These are phyloP conservation scores for Clavelina lepadiformis DNA, from an alignment of 23 tunicate genomes.

Conservation along the genomic window DNA sequence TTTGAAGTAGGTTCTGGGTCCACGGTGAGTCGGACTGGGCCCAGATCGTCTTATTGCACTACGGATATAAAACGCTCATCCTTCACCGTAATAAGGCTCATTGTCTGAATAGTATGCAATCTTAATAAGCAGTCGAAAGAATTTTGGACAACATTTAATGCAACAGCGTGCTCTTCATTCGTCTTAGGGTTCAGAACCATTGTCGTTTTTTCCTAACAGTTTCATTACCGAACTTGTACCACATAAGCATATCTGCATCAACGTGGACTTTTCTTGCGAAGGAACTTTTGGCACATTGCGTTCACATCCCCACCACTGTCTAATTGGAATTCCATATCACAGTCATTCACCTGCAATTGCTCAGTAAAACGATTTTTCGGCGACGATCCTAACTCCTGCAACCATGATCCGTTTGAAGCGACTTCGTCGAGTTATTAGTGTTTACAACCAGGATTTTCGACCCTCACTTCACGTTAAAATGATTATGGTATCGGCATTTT, in stretches of 20 bases:
- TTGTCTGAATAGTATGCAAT: constrained; percentile 6
- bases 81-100: too few species aligned
- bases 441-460: too few species aligned
- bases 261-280: neutral
- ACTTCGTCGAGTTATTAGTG: too few species aligned
- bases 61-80: too few species aligned
- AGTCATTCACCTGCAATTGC: constrained; percentile 7
- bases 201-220: too few species aligned
- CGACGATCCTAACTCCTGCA: too few species aligned
- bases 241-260: too few species aligned
- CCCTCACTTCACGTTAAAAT: too few species aligned
- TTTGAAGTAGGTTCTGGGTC: neutral
- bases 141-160: constrained; percentile 15
- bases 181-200: constrained; percentile 9
- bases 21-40: constrained; percentile 2
- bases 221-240: too few species aligned
- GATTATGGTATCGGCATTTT: too few species aligned
- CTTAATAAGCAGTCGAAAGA: constrained; percentile 10
- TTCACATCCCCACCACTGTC: constrained; percentile 26
- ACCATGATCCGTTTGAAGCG: too few species aligned
- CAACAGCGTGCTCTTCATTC: neutral
- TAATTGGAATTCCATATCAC: constrained; percentile 18
- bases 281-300: constrained; percentile 6
- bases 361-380: neutral
- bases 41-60: too few species aligned